Evolutionary conservation across 2,113 vertebrate genomes (phyloP), one percentile per base, ranked within the genome.

Genomic region (Chaetops frenatus): DNA sequence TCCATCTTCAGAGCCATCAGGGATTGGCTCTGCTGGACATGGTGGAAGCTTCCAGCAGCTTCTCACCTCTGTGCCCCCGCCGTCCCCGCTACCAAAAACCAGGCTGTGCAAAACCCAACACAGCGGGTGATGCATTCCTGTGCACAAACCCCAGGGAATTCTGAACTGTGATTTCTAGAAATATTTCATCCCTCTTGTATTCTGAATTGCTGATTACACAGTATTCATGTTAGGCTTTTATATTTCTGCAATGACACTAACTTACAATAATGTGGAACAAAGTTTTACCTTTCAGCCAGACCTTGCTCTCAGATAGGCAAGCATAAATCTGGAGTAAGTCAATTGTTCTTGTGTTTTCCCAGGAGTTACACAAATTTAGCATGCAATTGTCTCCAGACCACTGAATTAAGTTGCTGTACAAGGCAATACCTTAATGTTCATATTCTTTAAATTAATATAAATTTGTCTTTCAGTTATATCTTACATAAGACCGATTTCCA

Each of bases 361-460:
- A 69, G 47, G 38, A 83, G 38, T 80, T 73, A 88, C 31, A 9
- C 36, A 82, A 18, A 48, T 80, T 79, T 70, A 70, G 47, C 29
- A 70, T 61, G 80, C 42, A 86, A 33, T 50, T 57, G 13, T 31
- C 62, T 92, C 51, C 54, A 82, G 71, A 73, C 5, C n/a, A 72
- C 19, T 61, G 58, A 90, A 79, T 57, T 70, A 53, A 85, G 88
- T 35, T 62, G 62, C 29, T 88, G 86, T 80, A 70, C 54, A 65
- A 77, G 60, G 64, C 18, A 86, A 33, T 77, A 42, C 20, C 69
- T 95, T 65, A 65, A 80, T 35, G 35, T 16, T 65, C 91, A 80
- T 45, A 88, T n/a, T 69, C 35, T 93, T 88, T 50, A 85, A 80
- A 94, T 90, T 72, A 90, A 65, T 80, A 65, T 48, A 86, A 90